Base-by-base conservation (phyloP, 64 coral and sea anemone species). In the Stylophora pistillata region DNA sequence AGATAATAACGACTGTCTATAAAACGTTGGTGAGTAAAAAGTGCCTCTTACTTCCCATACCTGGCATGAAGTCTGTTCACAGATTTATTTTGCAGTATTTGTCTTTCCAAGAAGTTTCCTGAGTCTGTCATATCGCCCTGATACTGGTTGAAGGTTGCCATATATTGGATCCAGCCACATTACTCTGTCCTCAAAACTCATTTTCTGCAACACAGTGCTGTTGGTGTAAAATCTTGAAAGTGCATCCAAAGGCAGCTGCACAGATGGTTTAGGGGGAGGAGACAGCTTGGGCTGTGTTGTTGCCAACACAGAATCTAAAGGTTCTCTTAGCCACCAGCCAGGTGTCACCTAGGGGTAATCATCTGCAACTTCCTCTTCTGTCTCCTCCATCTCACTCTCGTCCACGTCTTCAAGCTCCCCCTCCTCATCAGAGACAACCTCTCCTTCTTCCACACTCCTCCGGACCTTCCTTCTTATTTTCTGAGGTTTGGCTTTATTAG, bases 121-220 rank as follows among this genome's bases (percentile, higher is more conserved):
- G 13, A 96, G 95, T 32, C 63, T 93, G 29, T 96, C 95, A 78
- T 96, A 96, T 21, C 95, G 87, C 15, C 95, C 95, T 10, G 95
- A 93, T 23, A 91, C 90, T 0, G 93, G 85, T 37, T 96, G 95
- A 17, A 96, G 78, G 9, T 96, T 96, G 10, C 95, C 95, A 73
- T 90, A 96, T 41, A 96, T 89, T 65, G 95, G 95, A 55, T 96
- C 95, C 29, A 96, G 70, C 95, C 95, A 96, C 95, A 96, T 93
- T 13, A 96, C 86, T 25, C 95, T 86, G 54, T 96, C 95, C 77
- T 96, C 95, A 74, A 96, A 96, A 81, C 95, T 96, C 15, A 96
- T 73, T 56, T 87, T 96, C n/a, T 96, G 95, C 27, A 96, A 27
- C 5, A 93, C 87, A 41, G 95, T 96, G 71, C 95, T 93, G 52